A percentile compares a stretch with the other conserved stretches of the same genome.
Conservation (phyloP, 1,140 invertebrate genomes). For the Cephus cinctus region DNA sequence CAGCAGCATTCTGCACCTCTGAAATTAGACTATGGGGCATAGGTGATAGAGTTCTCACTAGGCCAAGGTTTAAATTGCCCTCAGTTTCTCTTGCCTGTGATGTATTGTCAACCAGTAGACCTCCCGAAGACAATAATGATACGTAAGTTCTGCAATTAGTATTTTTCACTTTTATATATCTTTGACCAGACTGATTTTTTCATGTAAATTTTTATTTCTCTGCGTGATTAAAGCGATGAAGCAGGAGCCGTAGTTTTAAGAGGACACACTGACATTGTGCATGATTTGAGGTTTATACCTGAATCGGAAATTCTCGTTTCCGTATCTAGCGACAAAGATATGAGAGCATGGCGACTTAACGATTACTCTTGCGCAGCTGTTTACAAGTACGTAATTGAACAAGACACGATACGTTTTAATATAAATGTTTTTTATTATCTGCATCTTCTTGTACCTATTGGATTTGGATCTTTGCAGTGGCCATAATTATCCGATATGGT, state of each 20-base stretch:
- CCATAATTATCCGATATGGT: conserved; percentile 86
- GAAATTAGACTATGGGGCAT: conserved; percentile 65
- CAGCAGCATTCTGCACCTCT: conserved; percentile 62
- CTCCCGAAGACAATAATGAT: conserved; percentile 26
- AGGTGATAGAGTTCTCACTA: conserved; percentile 59
- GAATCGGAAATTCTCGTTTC: conserved; percentile 67
- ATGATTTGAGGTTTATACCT: conserved; percentile 67
- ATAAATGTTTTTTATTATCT: conserved; percentile 5
- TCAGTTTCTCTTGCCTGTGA: conserved; percentile 39
- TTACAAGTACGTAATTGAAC: conserved; percentile 60
- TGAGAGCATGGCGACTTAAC: conserved; percentile 70
- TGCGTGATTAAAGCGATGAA: conserved; percentile 44
- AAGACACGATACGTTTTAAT: conserved; percentile 4
- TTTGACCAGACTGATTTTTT: too few relatives aligned
- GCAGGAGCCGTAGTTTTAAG: conserved; percentile 62
- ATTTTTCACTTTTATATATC: conserved; percentile 1
- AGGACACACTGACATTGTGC: conserved; percentile 73
- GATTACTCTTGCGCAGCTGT: conserved; percentile 69
- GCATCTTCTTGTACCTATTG: conserved; percentile 20
- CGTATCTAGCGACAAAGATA: conserved; percentile 74
- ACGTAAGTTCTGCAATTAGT: conserved; percentile 24
- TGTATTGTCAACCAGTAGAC: conserved; percentile 26
- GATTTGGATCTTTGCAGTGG: conserved; percentile 59
- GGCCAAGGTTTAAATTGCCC: conserved; percentile 33
- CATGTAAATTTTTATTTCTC: conserved; percentile 5